Conservation (phyloP, 2,797 vertebrate species). For the Intellagama lesueurii region DNA sequence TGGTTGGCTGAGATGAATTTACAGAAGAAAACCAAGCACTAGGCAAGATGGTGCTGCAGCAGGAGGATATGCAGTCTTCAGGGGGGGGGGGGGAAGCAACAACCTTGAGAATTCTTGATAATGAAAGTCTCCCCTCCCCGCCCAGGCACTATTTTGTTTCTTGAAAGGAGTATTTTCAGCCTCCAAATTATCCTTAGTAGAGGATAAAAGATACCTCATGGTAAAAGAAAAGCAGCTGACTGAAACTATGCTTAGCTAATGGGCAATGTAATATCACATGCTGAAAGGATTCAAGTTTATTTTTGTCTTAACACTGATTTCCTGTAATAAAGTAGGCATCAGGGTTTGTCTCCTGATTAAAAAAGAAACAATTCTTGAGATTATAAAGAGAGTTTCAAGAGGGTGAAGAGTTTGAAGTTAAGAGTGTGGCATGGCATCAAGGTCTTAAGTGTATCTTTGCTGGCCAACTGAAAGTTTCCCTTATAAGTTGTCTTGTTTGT, state of each 20-base stretch:
- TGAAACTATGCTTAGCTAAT: slow-evolving; percentile 5
- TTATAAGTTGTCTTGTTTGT: background rate
- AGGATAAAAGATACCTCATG: background rate
- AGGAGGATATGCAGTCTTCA: background rate
- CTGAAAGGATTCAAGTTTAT: slow-evolving; percentile 21
- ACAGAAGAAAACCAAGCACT: background rate
- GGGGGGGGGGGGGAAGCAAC: too few relatives aligned
- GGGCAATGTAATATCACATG: slow-evolving; percentile 14
- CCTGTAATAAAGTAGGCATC: background rate
- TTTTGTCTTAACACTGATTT: slow-evolving; percentile 35
- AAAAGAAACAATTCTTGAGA: slow-evolving; percentile 13
- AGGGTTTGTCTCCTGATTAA: slow-evolving; percentile 23
- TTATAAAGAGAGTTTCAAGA: background rate
- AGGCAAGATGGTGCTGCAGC: too few relatives aligned
- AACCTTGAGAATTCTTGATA: background rate
- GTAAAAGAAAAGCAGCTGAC: background rate
- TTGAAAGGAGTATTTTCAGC: background rate
- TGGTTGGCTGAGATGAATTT: background rate
- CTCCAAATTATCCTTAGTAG: background rate
- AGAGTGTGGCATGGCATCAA: background rate
- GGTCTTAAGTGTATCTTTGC: background rate
- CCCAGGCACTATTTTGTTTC: background rate
- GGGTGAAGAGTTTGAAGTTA: background rate
- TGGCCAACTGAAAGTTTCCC: too few relatives aligned
- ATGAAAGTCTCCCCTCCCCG: background rate